Evolutionary conservation across 2,797 vertebrate genomes (phyloP).

Genomic region (Acanthurus leucopareius): DNA sequence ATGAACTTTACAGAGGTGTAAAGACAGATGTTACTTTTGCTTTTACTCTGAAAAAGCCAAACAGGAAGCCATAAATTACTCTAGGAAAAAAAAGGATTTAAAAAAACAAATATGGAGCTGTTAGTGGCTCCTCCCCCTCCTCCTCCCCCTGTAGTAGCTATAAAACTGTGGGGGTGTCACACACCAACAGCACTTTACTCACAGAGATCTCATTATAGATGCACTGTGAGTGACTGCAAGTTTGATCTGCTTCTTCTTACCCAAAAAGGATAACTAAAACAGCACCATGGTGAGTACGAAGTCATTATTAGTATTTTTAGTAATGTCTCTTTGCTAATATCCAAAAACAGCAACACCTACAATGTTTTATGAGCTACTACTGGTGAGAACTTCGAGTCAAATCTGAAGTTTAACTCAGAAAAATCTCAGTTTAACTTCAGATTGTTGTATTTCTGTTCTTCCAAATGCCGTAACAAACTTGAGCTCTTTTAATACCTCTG

Average conservation of each 20-base stretch:
- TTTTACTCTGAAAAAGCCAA: constrained; percentile 54
- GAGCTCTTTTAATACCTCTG: not conserved
- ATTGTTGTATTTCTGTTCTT: not conserved
- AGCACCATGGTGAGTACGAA: constrained; percentile 74
- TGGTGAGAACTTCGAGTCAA: not conserved
- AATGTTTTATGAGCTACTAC: not conserved
- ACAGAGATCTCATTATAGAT: constrained; percentile 79
- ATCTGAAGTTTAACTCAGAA: not conserved
- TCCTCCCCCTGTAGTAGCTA: constrained; percentile 44
- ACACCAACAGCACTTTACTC: constrained; percentile 60
- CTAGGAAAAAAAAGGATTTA: not conserved
- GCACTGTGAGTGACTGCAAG: constrained; percentile 66
- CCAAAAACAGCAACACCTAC: not conserved
- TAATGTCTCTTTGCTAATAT: fast-evolving
- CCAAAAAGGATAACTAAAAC: constrained; percentile 19
- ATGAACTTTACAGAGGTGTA: not conserved
- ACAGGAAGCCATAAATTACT: constrained; percentile 13
- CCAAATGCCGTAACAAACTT: not conserved
- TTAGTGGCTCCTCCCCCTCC: constrained; percentile 58
- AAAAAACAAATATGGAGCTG: constrained; percentile 26
- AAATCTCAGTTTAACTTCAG: not conserved
- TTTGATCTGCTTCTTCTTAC: constrained; percentile 3
- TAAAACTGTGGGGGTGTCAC: constrained; percentile 47
- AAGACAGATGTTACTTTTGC: too few species aligned
- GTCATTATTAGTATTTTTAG: not conserved